A percentile compares a stretch with the other conserved stretches of the same genome.
These are phyloP conservation scores for Prietella phreatophila DNA, from an alignment of 2,113 vertebrate species.

Conservation along the genomic window DNA sequence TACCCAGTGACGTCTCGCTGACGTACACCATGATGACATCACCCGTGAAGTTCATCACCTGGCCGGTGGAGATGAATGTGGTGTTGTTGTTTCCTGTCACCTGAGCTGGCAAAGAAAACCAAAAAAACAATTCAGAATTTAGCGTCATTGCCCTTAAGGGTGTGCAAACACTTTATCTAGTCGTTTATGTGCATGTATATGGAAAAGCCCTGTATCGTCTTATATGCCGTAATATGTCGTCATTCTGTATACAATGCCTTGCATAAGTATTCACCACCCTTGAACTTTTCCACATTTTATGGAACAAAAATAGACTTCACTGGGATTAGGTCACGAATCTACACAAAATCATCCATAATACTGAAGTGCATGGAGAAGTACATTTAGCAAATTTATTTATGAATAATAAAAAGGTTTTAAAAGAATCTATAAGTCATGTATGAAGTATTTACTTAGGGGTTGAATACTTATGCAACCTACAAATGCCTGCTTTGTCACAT, in stretches of 20 bases:
- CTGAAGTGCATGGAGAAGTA: neutral
- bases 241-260: neutral
- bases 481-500: neutral
- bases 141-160: neutral
- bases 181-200: too few species aligned
- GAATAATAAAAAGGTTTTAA: neutral
- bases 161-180: neutral
- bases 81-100: constrained; percentile 95
- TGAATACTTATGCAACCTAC: neutral
- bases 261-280: neutral
- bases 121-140: neutral
- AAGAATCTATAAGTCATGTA: neutral
- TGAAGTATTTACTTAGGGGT: neutral
- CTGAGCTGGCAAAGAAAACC: constrained; percentile 73
- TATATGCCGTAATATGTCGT: neutral
- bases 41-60: constrained; percentile 98
- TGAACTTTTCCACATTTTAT: neutral
- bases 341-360: neutral
- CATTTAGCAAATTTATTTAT: neutral
- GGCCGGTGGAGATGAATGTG: constrained; percentile 96
- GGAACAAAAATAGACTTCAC: neutral
- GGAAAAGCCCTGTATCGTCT: neutral
- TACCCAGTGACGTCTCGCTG: constrained; percentile 84
- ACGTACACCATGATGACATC: constrained; percentile 94
- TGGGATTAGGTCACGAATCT: neutral